Evolutionary conservation across 1,140 invertebrate species (phyloP).

Genomic region (Ips nitidus): DNA sequence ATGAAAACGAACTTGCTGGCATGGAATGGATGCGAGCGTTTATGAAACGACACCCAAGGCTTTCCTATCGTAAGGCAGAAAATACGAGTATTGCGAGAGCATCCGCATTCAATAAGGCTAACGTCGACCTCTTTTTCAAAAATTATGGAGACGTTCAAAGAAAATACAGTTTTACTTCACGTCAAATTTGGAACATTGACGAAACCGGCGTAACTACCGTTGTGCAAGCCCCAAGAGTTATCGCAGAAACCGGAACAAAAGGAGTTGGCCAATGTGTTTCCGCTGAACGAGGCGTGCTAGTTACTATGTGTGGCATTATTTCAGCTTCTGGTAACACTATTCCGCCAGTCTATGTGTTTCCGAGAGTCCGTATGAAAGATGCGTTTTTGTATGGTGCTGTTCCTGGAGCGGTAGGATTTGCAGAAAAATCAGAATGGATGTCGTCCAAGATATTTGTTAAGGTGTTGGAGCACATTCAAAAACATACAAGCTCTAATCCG

Average conservation of each 20-base stretch:
- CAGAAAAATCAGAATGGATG: slow-evolving; percentile 31
- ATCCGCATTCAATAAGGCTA: slow-evolving; percentile 51
- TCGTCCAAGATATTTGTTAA: slow-evolving; percentile 22
- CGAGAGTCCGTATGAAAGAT: slow-evolving; percentile 44
- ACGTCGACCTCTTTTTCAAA: slow-evolving; percentile 48
- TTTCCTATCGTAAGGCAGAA: slow-evolving; percentile 46
- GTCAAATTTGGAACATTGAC: slow-evolving; percentile 52
- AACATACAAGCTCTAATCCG: slow-evolving; percentile 14
- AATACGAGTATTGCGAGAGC: slow-evolving; percentile 48
- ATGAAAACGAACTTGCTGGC: slow-evolving; percentile 44
- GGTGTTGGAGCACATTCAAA: slow-evolving; percentile 32
- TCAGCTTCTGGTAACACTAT: slow-evolving; percentile 47
- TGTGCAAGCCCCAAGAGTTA: slow-evolving; percentile 49
- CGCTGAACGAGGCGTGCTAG: slow-evolving; percentile 49
- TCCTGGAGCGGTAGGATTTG: slow-evolving; percentile 35
- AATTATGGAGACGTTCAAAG: slow-evolving; percentile 35
- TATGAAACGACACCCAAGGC: slow-evolving; percentile 43
- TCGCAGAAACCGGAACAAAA: slow-evolving; percentile 49
- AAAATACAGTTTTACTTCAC: slow-evolving; percentile 45
- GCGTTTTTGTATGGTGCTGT: slow-evolving; percentile 45
- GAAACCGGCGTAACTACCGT: slow-evolving; percentile 55
- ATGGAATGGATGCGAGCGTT: slow-evolving; percentile 50
- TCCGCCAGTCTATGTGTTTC: slow-evolving; percentile 49
- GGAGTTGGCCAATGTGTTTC: slow-evolving; percentile 45
- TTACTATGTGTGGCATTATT: slow-evolving; percentile 47